Conservation (phyloP, 2,888 invertebrate species). For the Mallateleia sp. region DNA sequence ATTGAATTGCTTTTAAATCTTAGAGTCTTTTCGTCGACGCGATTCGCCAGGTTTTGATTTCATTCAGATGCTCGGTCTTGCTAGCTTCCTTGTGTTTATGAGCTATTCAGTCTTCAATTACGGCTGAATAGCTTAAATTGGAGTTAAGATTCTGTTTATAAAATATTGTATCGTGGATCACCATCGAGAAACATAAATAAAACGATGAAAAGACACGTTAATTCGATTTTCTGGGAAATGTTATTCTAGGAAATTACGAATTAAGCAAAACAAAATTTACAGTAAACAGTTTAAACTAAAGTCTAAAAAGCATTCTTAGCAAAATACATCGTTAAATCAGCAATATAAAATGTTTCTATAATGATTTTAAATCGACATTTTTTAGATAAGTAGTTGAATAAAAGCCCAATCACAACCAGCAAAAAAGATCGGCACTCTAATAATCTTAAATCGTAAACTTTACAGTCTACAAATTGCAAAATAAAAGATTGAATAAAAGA, state of each 20-base stretch:
- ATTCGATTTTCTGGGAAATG: conserved; percentile 32
- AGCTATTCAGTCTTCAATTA: conserved; percentile 76
- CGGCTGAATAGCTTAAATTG: conserved; percentile 71
- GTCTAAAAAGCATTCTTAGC: too few species aligned
- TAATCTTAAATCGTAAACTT: too few species aligned
- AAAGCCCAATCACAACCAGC: too few species aligned
- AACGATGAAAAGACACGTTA: conserved; percentile 54
- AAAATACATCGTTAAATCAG: too few species aligned
- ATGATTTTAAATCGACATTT: too few species aligned
- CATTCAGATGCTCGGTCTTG: conserved; percentile 57
- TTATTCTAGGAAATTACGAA: conserved; percentile 2
- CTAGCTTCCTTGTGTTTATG: conserved; percentile 65
- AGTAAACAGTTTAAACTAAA: too few species aligned
- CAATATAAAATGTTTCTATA: too few species aligned
- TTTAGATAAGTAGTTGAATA: too few species aligned
- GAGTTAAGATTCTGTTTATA: conserved; percentile 73
- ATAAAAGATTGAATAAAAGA: too few species aligned
- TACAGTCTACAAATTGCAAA: too few species aligned
- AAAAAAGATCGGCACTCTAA: too few species aligned
- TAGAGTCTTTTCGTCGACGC: conserved; percentile 47
- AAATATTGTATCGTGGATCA: conserved; percentile 60
- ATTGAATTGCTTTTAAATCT: conserved; percentile 71
- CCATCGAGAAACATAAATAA: conserved; percentile 46
- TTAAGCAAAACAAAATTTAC: neutral
- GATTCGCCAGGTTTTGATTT: conserved; percentile 61